Percentiles rank a stretch among this genome's conserved stretches.
Conservation (phyloP, 2,113 vertebrate genomes). For the Ceratotherium simum region DNA sequence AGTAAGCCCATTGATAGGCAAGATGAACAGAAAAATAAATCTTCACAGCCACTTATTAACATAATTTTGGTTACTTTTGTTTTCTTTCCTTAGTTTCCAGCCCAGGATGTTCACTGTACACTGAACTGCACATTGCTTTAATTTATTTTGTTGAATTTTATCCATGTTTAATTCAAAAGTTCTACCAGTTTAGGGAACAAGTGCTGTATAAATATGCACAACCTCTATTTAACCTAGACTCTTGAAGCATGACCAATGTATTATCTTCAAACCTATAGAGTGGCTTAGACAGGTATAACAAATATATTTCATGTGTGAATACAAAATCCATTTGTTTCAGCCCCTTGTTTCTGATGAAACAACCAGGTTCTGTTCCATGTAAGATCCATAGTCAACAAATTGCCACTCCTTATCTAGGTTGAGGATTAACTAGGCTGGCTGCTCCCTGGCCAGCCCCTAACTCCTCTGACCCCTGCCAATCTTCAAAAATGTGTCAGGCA, state of each 20-base stretch:
- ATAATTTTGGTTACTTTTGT: conserved; percentile 44
- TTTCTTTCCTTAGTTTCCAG: conserved; percentile 13
- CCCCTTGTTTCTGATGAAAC: neutral
- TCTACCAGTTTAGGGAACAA: neutral
- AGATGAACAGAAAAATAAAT: conserved; percentile 60
- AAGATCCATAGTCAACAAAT: neutral
- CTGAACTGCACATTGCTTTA: conserved; percentile 54
- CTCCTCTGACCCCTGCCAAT: neutral
- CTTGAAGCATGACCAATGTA: conserved; percentile 54
- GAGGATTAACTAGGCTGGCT: neutral
- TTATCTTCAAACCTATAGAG: conserved; percentile 13
- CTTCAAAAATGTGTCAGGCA: neutral
- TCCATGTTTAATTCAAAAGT: conserved; percentile 68
- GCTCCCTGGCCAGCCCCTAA: neutral
- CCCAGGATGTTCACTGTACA: neutral
- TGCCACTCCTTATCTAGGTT: neutral
- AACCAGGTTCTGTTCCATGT: neutral
- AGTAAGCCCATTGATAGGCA: neutral
- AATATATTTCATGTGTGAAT: neutral
- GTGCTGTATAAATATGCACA: conserved; percentile 42
- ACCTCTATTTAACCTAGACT: conserved; percentile 54
- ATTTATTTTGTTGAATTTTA: conserved; percentile 68
- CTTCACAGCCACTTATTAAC: neutral
- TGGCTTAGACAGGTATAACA: neutral
- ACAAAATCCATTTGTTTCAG: conserved; percentile 22